phyloP scores from a whole-genome alignment of 2,888 invertebrate species.

The Agonum fuliginosum region DNA sequence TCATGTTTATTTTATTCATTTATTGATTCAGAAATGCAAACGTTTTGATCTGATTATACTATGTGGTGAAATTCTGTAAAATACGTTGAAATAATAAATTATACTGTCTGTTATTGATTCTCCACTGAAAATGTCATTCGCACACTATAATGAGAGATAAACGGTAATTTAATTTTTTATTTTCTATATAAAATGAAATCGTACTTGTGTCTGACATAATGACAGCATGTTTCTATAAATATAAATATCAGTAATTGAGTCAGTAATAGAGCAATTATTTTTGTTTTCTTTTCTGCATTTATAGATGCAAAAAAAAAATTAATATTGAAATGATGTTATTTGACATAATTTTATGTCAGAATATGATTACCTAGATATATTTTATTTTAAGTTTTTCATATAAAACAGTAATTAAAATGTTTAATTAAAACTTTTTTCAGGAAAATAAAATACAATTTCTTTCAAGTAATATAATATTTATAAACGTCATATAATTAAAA shows the following conservation, averaged over 20 bases:
- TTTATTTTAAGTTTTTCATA: too few relatives aligned
- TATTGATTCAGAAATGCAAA: background rate
- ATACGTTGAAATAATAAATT: constrained; percentile 3
- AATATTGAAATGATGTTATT: too few relatives aligned
- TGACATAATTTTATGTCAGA: too few relatives aligned
- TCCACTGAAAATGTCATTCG: constrained; percentile 1
- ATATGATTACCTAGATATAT: too few relatives aligned
- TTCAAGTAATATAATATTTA: too few relatives aligned
- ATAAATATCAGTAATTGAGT: too few relatives aligned
- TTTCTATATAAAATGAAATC: constrained; percentile 1
- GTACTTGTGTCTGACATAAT: constrained; percentile 6
- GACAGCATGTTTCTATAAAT: too few relatives aligned
- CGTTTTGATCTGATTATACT: background rate
- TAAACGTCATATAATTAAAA: too few relatives aligned
- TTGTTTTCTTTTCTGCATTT: background rate
- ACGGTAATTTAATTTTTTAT: constrained; percentile 1
- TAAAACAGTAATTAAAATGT: too few relatives aligned
- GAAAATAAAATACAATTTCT: too few relatives aligned
- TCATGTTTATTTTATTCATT: background rate
- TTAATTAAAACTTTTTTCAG: too few relatives aligned
- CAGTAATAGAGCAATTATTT: background rate
- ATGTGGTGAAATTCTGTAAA: background rate
- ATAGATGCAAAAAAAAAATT: too few relatives aligned
- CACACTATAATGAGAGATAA: constrained; percentile 1
- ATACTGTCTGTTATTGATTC: constrained; percentile 12